phyloP scores from a whole-genome alignment of 2,888 invertebrate species.

The Siphlonurus alternatus region DNA sequence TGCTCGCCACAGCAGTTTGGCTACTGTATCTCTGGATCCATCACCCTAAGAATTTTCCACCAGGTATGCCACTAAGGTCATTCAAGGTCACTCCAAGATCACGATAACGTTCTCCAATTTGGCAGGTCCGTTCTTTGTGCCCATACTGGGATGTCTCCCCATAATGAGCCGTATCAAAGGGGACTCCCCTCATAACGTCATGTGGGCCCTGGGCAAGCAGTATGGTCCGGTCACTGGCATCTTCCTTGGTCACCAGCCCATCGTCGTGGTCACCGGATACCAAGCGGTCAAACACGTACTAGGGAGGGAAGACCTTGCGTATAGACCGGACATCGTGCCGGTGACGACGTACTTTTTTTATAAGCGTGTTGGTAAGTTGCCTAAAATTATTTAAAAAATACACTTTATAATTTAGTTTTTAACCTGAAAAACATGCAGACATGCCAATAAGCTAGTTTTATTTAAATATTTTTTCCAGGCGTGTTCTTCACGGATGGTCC shows the following conservation, averaged over 20 bases:
- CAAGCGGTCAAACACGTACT: constrained; percentile 4
- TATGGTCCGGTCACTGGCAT: constrained; percentile 6
- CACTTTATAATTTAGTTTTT: background rate
- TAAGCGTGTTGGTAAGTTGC: background rate
- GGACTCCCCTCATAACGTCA: no score
- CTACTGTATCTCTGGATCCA: background rate
- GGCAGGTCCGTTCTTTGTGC: background rate
- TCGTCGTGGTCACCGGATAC: constrained; percentile 1
- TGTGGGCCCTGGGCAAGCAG: background rate
- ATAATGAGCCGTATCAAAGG: no score
- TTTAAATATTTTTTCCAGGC: constrained; percentile 26
- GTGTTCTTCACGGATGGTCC: constrained; percentile 47
- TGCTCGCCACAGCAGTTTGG: background rate
- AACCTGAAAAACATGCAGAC: no score
- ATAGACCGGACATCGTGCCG: background rate
- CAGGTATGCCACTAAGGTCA: no score
- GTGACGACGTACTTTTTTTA: background rate
- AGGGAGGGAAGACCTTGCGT: constrained; percentile 4
- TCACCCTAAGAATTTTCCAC: background rate
- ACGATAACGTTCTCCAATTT: no score
- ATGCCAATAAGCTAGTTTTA: no score
- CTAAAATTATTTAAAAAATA: background rate
- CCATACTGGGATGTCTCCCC: no score
- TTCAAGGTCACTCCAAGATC: no score
- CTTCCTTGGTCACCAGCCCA: background rate